phyloP scores from a whole-genome alignment of 2,888 invertebrate species.

The Drosophila cognata region DNA sequence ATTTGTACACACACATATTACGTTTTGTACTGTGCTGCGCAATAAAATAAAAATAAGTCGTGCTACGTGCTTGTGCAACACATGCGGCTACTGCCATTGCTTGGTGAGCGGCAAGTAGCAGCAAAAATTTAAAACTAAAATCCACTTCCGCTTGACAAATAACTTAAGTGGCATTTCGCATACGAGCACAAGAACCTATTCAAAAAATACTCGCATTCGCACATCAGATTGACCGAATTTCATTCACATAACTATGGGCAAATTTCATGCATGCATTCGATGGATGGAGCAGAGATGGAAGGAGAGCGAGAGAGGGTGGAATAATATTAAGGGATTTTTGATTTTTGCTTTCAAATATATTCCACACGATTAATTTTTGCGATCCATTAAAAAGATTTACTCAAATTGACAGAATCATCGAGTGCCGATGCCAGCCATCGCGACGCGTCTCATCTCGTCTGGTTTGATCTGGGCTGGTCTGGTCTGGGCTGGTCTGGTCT shows the following conservation, averaged over 20 bases:
- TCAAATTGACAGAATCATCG: slow-evolving; percentile 79
- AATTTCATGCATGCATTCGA: slow-evolving; percentile 31
- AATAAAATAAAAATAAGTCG: slow-evolving; percentile 59
- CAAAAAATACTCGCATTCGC: background rate
- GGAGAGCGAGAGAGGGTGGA: background rate
- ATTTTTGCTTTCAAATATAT: slow-evolving; percentile 64
- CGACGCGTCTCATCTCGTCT: slow-evolving; percentile 12
- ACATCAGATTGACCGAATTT: slow-evolving; percentile 18
- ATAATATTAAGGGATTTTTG: slow-evolving; percentile 3
- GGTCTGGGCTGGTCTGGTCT: background rate
- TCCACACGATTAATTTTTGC: slow-evolving; percentile 80
- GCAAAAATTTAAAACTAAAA: slow-evolving; percentile 69
- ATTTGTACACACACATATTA: slow-evolving; percentile 27
- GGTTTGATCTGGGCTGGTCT: background rate
- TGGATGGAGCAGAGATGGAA: background rate
- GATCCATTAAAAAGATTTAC: slow-evolving; percentile 80
- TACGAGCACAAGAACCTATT: slow-evolving; percentile 39
- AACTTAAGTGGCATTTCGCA: slow-evolving; percentile 74
- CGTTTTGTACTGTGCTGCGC: slow-evolving; percentile 66
- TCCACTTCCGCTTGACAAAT: slow-evolving; percentile 78
- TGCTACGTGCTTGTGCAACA: background rate
- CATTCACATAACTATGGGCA: slow-evolving; percentile 36
- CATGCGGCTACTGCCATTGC: background rate
- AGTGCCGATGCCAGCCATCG: slow-evolving; percentile 40
- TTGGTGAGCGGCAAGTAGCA: background rate